A percentile compares a stretch with the other conserved stretches of the same genome.
Conservation (phyloP, 2,888 invertebrate genomes). For the Imbricaverruca yamaguchii region DNA sequence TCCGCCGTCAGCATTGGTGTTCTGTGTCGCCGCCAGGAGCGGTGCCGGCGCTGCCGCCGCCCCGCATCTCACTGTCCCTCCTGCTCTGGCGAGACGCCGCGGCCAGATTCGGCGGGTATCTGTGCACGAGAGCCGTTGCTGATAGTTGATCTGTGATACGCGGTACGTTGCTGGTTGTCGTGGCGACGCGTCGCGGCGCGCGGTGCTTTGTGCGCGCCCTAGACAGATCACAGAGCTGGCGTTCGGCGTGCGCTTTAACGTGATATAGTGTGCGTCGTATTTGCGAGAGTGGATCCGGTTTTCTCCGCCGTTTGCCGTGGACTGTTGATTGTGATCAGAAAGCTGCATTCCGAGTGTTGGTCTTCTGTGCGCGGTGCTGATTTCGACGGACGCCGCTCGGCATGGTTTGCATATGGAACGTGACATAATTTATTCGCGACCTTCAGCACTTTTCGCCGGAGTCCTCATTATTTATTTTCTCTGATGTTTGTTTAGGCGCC, state of each 20-base stretch:
- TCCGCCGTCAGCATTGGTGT: neutral
- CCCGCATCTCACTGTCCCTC: neutral
- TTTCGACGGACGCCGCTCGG: no score
- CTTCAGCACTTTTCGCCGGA: neutral
- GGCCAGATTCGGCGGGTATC: no score
- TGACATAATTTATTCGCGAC: neutral
- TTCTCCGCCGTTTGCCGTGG: neutral
- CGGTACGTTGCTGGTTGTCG: neutral
- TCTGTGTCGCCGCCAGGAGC: neutral
- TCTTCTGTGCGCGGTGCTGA: neutral
- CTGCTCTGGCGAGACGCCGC: no score
- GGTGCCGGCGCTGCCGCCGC: neutral
- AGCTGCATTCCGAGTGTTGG: neutral
- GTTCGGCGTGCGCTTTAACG: neutral
- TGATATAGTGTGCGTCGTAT: neutral
- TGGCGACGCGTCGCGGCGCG: neutral
- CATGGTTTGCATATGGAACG: no score
- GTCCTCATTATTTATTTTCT: neutral
- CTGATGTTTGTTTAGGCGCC: neutral
- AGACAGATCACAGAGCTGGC: neutral
- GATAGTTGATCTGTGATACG: conserved; percentile 19
- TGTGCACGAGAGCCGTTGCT: neutral
- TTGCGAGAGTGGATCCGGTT: neutral
- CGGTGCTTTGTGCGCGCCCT: neutral
- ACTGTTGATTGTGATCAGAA: neutral